These are phyloP conservation scores for Embidobia sp. DNA, from an alignment of 2,888 invertebrate species.

Conservation along the genomic window DNA sequence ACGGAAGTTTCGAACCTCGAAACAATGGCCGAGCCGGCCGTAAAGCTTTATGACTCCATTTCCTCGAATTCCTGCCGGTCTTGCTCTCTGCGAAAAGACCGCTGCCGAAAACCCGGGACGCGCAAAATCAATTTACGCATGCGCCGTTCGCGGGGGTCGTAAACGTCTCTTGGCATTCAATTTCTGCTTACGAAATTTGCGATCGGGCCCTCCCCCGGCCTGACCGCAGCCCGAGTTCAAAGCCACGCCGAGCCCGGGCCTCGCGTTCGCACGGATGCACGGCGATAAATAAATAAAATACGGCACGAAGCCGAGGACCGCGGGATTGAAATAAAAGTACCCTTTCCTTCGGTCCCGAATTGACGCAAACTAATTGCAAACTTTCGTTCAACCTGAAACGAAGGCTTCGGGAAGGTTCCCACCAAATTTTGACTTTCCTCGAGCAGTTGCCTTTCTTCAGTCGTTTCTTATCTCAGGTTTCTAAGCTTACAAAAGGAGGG, in stretches of 20 bases:
- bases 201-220: slow-evolving; percentile 52
- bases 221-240: slow-evolving; percentile 58
- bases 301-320: background rate
- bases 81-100: slow-evolving; percentile 19
- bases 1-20: slow-evolving; percentile 77
- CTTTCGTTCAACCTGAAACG: too few species aligned
- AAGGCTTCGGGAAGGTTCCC: too few species aligned
- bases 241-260: slow-evolving; percentile 29
- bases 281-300: slow-evolving; percentile 51
- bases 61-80: slow-evolving; percentile 50
- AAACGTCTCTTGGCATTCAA: slow-evolving; percentile 66
- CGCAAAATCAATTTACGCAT: slow-evolving; percentile 76
- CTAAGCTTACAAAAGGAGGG: too few species aligned
- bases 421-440: too few species aligned
- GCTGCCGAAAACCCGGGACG: slow-evolving; percentile 47
- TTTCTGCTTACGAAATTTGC: slow-evolving; percentile 63
- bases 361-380: too few species aligned
- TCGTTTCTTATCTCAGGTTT: too few species aligned
- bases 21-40: slow-evolving; percentile 74
- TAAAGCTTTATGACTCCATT: slow-evolving; percentile 79
- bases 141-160: slow-evolving; percentile 60
- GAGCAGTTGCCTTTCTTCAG: too few species aligned
- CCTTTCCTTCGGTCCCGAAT: too few species aligned
- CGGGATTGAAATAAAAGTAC: too few species aligned
- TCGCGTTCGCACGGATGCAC: slow-evolving; percentile 40